Percentiles rank a stretch among this genome's conserved stretches.
Conservation (phyloP, 2,113 vertebrate species). For the human (Homo sapiens) region DNA sequence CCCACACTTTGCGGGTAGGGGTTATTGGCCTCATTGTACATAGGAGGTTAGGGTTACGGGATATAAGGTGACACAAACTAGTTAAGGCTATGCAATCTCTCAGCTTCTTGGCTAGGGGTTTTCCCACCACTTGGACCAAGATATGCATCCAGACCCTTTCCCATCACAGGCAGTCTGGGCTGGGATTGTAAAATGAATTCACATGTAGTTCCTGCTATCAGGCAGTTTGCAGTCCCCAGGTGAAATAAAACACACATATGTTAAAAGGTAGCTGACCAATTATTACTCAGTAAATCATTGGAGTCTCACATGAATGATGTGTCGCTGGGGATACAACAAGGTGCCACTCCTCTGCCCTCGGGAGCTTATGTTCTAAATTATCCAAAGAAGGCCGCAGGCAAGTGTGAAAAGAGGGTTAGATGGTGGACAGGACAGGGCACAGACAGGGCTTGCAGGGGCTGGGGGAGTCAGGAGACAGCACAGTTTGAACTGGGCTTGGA, state of each 20-base stretch:
- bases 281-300: neutral
- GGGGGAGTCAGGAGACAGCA: neutral
- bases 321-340: rapidly evolving
- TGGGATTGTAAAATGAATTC: neutral
- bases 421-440: rapidly evolving
- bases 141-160: neutral
- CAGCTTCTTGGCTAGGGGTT: neutral
- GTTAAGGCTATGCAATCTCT: neutral
- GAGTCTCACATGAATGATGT: neutral
- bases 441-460: rapidly evolving
- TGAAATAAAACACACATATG: rapidly evolving
- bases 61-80: neutral
- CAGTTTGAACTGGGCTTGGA: neutral
- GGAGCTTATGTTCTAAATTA: neutral
- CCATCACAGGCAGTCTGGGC: neutral
- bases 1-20: neutral
- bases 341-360: neutral
- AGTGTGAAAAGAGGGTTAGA: neutral
- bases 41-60: neutral
- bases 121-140: neutral
- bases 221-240: neutral
- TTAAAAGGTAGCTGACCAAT: neutral
- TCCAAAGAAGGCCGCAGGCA: neutral
- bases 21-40: neutral
- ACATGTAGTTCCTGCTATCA: neutral